A percentile compares a stretch with the other conserved stretches of the same genome.
Evolutionary conservation across 2,888 invertebrate genomes (phyloP).

Genomic region (Phyto melanocephala): DNA sequence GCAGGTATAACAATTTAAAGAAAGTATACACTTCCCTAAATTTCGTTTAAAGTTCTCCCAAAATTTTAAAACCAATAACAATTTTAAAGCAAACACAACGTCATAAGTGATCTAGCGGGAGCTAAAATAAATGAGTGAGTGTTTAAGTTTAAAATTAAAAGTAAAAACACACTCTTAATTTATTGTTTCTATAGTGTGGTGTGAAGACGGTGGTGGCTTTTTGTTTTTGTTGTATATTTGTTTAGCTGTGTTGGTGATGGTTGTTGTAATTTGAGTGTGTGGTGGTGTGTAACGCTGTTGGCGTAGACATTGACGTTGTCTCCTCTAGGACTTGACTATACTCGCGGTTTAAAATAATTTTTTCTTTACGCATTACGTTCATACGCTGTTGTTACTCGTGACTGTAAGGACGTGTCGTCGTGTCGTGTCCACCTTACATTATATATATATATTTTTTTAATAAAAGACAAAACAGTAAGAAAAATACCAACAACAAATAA

Average conservation of each 20-base stretch:
- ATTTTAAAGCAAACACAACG: constrained; percentile 37
- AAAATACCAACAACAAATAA: constrained; percentile 15
- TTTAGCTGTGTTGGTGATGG: constrained; percentile 1
- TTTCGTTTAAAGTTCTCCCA: constrained; percentile 33
- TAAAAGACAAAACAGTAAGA: not conserved
- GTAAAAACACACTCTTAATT: not conserved
- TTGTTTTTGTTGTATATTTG: not conserved
- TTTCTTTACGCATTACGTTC: constrained; percentile 65
- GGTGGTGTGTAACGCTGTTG: constrained; percentile 45
- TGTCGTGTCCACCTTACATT: constrained; percentile 55
- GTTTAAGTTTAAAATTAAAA: not conserved
- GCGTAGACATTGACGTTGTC: constrained; percentile 42
- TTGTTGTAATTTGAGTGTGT: constrained; percentile 37
- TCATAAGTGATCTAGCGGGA: constrained; percentile 58
- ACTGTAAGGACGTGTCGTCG: constrained; percentile 63
- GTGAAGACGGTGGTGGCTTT: not conserved
- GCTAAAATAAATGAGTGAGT: constrained; percentile 12
- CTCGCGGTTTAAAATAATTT: constrained; percentile 62
- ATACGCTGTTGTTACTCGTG: constrained; percentile 65
- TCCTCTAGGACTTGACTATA: constrained; percentile 64
- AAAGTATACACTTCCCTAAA: not conserved
- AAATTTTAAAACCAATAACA: not conserved
- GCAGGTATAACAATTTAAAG: not conserved
- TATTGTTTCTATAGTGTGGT: constrained; percentile 7
- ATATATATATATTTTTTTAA: not conserved